Base-by-base conservation (phyloP, 2,113 vertebrate species). In the Laticauda laticaudata region DNA sequence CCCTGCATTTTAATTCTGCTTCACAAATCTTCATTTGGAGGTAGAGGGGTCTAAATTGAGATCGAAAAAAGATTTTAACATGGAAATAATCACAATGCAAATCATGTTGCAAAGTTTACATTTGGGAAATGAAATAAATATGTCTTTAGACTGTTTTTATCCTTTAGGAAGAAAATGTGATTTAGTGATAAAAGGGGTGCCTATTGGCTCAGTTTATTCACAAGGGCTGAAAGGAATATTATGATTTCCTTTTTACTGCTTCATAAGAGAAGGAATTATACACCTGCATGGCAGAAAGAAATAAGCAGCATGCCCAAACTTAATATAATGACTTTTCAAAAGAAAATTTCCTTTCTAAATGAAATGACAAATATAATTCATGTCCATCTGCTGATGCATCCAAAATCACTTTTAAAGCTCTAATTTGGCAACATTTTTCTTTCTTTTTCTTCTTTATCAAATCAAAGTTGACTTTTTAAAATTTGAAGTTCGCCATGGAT, bases 41-140 rank as follows among this genome's bases (percentile, higher is more conserved):
- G 34, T 39, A 87, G 2, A 15, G 9, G 9, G 8, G 45, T 96
- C 90, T 97, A 97, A 97, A 95, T 57, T 34, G 96, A 95, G 97
- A 89, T 93, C 92, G 69, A 34, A 75, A 75, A n/a, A 20, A 75
- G 88, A 93, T 5, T 64, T 51, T 96, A 95, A 97, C 94, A 96
- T 92, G 93, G 93, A 90, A 93, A 97, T 53, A 91, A 93, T 92
- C 92, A 94, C 94, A 91, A 6, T 48, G 45, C 48, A 87, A 87
- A 53, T 11, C 10, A 15, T 94, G 95, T 95, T 93, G 61, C 69
- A 94, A 93, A 90, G 39, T 91, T 88, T 86, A 92, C 91, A 96
- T 93, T 94, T 93, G 45, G 57, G 91, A 91, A 93, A 29, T 56
- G 95, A 90, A 39, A 34, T 11, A n/a, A 91, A 75, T 75, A 20